Conservation (phyloP, 2,888 invertebrate species). For the Ernsta delagoae region DNA sequence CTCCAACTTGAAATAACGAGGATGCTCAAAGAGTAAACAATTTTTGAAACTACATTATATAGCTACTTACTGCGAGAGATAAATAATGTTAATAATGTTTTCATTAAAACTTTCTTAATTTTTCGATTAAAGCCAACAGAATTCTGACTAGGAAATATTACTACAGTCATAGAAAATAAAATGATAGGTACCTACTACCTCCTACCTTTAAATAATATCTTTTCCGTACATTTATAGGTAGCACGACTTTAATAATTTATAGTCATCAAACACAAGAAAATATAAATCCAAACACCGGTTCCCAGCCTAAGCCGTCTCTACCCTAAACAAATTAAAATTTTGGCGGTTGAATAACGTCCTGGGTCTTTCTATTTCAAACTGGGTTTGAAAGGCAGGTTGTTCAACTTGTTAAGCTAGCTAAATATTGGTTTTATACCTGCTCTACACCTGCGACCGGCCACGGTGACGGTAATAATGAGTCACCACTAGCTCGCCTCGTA, state of each 20-base stretch:
- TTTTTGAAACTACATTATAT: no score
- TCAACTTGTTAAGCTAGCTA: neutral
- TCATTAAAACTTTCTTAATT: no score
- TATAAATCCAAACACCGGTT: neutral
- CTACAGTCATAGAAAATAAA: no score
- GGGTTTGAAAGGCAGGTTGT: neutral
- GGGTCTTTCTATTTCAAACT: neutral
- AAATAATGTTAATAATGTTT: no score
- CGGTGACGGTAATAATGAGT: conserved; percentile 20
- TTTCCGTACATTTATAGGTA: no score
- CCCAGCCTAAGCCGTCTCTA: neutral
- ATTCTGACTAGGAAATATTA: no score
- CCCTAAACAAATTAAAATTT: neutral
- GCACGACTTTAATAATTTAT: no score
- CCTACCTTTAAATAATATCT: no score
- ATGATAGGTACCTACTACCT: no score
- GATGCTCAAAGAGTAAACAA: neutral
- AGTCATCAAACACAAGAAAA: neutral
- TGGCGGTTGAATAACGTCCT: neutral
- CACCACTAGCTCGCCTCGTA: conserved; percentile 24
- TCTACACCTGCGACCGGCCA: conserved; percentile 18
- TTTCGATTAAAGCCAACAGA: no score
- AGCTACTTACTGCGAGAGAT: no score
- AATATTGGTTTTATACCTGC: conserved; percentile 36
- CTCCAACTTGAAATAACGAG: neutral